A percentile compares a stretch with the other conserved stretches of the same genome.
phyloP scores from a whole-genome alignment of 2,113 vertebrate species.

The Phylloscopus trochilus region DNA sequence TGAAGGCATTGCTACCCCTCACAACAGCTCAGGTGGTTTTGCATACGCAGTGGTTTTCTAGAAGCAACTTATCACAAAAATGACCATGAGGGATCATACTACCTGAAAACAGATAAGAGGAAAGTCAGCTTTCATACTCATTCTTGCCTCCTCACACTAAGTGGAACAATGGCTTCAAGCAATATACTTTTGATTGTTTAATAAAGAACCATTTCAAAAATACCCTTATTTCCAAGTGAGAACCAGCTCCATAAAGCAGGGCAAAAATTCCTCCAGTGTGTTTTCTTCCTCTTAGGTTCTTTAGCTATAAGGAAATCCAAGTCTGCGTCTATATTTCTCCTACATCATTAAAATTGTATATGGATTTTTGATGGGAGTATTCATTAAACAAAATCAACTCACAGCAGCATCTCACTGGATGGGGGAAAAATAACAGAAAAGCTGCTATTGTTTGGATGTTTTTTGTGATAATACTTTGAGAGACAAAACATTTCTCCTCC shows the following conservation, averaged over 20 bases:
- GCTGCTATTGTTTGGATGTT: neutral
- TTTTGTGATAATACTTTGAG: neutral
- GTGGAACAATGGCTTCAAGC: neutral
- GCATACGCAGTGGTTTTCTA: neutral
- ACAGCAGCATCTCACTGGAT: neutral
- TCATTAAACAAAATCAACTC: neutral
- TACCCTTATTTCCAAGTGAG: neutral
- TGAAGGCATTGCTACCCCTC: neutral
- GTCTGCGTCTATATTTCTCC: neutral
- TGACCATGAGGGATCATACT: neutral
- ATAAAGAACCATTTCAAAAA: neutral
- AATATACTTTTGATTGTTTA: neutral
- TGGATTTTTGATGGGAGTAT: neutral
- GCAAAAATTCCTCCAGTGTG: neutral
- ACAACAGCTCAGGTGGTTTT: neutral
- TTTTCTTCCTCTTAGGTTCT: neutral
- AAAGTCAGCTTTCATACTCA: neutral
- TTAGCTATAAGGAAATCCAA: neutral
- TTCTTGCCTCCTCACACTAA: neutral
- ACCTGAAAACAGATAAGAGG: neutral
- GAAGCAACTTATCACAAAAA: neutral
- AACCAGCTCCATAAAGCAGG: neutral
- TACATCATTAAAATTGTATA: neutral
- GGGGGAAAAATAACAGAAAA: neutral
- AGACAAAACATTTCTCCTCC: constrained; percentile 20